phyloP scores from a whole-genome alignment of 2,888 invertebrate genomes.

The Cremastinae sp. region DNA sequence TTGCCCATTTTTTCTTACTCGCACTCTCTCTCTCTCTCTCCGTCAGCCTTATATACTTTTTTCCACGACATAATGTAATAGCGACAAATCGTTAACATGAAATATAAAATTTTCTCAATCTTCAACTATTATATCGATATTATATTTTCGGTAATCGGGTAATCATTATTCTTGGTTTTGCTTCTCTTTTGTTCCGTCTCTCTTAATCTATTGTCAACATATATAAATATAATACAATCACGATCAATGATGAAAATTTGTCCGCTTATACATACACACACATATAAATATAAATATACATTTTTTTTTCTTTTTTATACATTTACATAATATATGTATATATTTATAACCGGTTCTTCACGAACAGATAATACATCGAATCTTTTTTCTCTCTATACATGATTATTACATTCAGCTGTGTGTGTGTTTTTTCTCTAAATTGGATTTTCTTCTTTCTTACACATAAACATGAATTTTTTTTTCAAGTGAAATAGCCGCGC shows the following conservation, averaged over 20 bases:
- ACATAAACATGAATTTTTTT: conserved; percentile 56
- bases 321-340: conserved; percentile 18
- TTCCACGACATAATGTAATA: conserved; percentile 56
- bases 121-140: conserved; percentile 75
- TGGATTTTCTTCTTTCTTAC: conserved; percentile 51
- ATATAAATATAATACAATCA: conserved; percentile 77
- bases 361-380: conserved; percentile 46
- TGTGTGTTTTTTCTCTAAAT: conserved; percentile 34
- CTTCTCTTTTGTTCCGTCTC: conserved; percentile 52
- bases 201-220: conserved; percentile 76
- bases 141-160: conserved; percentile 48
- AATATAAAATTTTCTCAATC: conserved; percentile 79
- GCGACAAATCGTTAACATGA: conserved; percentile 73
- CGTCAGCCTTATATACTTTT: conserved; percentile 11
- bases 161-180: conserved; percentile 56
- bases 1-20: not conserved
- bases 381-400: conserved; percentile 50
- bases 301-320: conserved; percentile 10
- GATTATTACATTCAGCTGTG: conserved; percentile 54
- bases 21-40: conserved; percentile 4
- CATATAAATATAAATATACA: conserved; percentile 19
- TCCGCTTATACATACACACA: conserved; percentile 23
- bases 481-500: conserved; percentile 63
- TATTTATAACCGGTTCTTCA: conserved; percentile 36
- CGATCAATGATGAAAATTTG: conserved; percentile 66